phyloP scores from a whole-genome alignment of 53 echinoderm and acorn worm species.

The Temnopleurus reevesii region DNA sequence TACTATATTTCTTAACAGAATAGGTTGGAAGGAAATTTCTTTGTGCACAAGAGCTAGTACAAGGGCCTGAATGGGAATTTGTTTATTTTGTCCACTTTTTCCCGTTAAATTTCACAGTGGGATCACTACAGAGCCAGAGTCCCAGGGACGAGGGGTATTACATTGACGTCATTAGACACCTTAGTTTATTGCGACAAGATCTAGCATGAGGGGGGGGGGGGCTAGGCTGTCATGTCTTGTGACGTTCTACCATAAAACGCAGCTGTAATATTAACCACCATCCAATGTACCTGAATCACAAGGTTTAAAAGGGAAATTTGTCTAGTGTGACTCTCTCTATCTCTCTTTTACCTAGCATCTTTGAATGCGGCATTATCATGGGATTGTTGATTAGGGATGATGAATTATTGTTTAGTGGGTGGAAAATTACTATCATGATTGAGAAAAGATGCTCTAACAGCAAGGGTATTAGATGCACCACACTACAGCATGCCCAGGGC shows the following conservation, averaged over 20 bases:
- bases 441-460: neutral
- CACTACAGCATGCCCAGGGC: no score
- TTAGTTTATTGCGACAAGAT: slow-evolving; percentile 27
- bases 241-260: slow-evolving; percentile 10
- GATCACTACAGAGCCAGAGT: neutral
- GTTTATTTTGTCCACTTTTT: no score
- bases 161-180: slow-evolving; percentile 57
- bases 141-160: slow-evolving; percentile 37
- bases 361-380: neutral
- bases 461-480: no score
- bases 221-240: neutral
- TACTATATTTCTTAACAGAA: no score
- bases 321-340: neutral
- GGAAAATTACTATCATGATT: neutral
- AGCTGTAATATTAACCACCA: slow-evolving; percentile 16
- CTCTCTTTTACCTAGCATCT: neutral
- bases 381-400: neutral
- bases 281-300: neutral
- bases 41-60: no score
- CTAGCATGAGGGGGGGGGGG: neutral
- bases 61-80: no score
- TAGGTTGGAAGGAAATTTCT: no score
- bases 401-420: neutral
- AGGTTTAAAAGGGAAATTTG: neutral
- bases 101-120: no score